Base-by-base conservation (phyloP, 2,888 invertebrate species). In the Hyppa rectilinea region DNA sequence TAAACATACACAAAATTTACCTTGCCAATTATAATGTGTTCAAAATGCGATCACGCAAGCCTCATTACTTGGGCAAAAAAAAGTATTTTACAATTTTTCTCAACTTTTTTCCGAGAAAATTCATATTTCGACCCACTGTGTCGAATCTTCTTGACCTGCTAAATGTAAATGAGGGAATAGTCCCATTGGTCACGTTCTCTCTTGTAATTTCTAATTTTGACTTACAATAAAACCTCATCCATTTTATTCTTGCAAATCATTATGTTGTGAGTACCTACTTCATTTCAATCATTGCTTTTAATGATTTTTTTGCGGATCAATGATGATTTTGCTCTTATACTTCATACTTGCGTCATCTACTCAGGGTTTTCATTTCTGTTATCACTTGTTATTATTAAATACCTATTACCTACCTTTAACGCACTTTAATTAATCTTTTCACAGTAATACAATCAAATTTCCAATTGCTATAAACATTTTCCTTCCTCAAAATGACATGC, bases 141-240 rank as follows among this genome's bases (percentile, higher is more conserved):
- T 40, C 14, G 29, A 31, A 65, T 52, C 31, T 79, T 52, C 31
- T 79, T 77, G 80, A 69, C 63, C 63, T 52, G 80, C 63, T 64
- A 61, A 64, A 68, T 64, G n/a, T 40, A 60, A 76, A 68, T 60
- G 75, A 64, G 49, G 53, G 60, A 75, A 36, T n/a, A 53, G 9
- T 50, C 23, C 26, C 31, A 79, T 50, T 69, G n/a, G 76, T 61
- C 64, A 75, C 75, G 60, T 61, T 58, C 31, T 80, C 70, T 69
- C 63, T 34, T 6, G 4, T 31, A 43, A 58, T 75, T 78, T 75
- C 69, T 52, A 75, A 63, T 75, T 67, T 56, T 61, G 40, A 64
- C 63, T 61, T 60, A 80, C 52, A 68, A 80, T 55, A 56, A 36
- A 23, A 58, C n/a, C 23, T 50, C 63, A 49, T 61, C 23, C 49